Percentiles rank a stretch among this genome's conserved stretches.
phyloP scores from a whole-genome alignment of 1,140 invertebrate species.

The Zaprionus vittiger region DNA sequence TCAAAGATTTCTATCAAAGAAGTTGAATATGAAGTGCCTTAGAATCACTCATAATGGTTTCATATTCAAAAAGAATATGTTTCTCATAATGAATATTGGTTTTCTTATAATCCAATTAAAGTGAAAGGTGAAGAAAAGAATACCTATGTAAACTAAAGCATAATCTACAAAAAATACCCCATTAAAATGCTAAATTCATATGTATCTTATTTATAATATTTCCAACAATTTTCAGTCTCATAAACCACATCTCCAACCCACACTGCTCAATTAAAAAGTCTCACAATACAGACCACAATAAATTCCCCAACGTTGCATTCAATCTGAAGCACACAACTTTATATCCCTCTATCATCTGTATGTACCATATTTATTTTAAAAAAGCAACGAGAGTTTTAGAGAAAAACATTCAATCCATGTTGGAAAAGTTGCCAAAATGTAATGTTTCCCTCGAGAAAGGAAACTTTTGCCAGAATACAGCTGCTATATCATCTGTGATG shows the following conservation, averaged over 20 bases:
- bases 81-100: too few relatives aligned
- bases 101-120: too few relatives aligned
- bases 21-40: too few relatives aligned
- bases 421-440: conserved; percentile 16
- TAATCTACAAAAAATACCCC: too few relatives aligned
- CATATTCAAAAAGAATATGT: too few relatives aligned
- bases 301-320: not conserved
- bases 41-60: too few relatives aligned
- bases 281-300: not conserved
- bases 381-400: not conserved
- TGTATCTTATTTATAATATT: not conserved
- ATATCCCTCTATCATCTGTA: not conserved
- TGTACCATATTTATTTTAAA: not conserved
- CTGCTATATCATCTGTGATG: conserved; percentile 10
- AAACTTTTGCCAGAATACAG: conserved; percentile 13
- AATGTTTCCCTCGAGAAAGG: conserved; percentile 12
- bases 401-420: conserved; percentile 17
- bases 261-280: not conserved
- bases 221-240: not conserved
- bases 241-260: not conserved
- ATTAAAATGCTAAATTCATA: too few relatives aligned
- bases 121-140: too few relatives aligned
- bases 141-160: too few relatives aligned
- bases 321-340: not conserved
- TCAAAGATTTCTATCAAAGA: too few relatives aligned